Percentiles rank a stretch among this genome's conserved stretches.
phyloP scores from a whole-genome alignment of 2,113 vertebrate species.

The Lycaon pictus region DNA sequence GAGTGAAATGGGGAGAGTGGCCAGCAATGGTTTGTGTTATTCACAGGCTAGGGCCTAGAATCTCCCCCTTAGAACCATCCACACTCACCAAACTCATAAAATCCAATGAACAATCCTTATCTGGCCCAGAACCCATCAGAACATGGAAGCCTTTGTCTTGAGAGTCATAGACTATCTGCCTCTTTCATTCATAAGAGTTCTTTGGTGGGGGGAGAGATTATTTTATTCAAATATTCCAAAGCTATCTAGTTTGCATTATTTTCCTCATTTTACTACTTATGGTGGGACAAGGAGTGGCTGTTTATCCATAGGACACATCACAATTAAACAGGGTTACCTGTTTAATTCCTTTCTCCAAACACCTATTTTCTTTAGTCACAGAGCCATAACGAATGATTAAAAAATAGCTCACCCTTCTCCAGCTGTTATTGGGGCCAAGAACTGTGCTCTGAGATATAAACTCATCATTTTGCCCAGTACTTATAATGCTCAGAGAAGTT shows the following conservation, averaged over 20 bases:
- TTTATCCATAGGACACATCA: not conserved
- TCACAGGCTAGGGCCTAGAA: not conserved
- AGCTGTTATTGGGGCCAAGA: not conserved
- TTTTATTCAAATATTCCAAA: not conserved
- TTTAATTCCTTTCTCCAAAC: not conserved
- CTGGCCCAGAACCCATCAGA: not conserved
- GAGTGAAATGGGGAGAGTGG: not conserved
- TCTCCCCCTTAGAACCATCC: not conserved
- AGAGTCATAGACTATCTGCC: not conserved
- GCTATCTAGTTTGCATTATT: not conserved
- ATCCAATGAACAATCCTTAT: not conserved
- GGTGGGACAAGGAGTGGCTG: not conserved
- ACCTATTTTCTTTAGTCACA: not conserved
- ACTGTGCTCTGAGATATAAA: not conserved
- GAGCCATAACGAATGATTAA: not conserved
- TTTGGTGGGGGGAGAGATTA: rapidly evolving
- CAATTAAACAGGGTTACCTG: not conserved
- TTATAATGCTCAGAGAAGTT: not conserved
- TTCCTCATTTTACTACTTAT: not conserved
- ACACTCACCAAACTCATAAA: not conserved
- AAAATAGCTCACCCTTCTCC: not conserved
- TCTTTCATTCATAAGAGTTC: not conserved
- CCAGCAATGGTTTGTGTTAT: not conserved
- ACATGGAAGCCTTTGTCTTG: not conserved
- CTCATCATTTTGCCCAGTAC: not conserved